Evolutionary conservation across 2,113 vertebrate species (phyloP).

Genomic region (Scomber scombrus): DNA sequence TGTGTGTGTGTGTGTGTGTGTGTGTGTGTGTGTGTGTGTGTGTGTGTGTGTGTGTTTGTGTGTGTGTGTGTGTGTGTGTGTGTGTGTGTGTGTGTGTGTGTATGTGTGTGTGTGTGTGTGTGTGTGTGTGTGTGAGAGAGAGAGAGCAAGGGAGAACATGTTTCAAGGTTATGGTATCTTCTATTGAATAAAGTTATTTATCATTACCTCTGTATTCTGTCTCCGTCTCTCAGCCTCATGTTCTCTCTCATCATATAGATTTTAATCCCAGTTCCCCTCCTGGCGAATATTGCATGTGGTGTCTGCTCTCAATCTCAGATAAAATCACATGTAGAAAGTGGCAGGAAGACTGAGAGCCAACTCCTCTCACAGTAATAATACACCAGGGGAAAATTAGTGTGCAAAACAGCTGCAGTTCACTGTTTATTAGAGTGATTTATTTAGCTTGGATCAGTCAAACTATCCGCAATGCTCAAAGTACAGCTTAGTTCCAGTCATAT

Average conservation of each 20-base stretch:
- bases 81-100: not conserved
- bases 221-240: not conserved
- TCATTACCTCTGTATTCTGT: constrained; percentile 15
- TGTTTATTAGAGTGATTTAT: constrained; percentile 32
- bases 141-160: not conserved
- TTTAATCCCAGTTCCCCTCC: constrained; percentile 31
- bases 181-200: constrained; percentile 29
- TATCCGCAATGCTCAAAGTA: not conserved
- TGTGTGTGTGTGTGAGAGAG: constrained; percentile 3
- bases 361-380: constrained; percentile 22
- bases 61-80: constrained; percentile 4
- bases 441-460: constrained; percentile 30
- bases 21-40: not conserved
- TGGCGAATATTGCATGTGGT: constrained; percentile 37
- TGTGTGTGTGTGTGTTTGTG: not conserved
- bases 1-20: constrained; percentile 4
- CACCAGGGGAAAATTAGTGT: constrained; percentile 17
- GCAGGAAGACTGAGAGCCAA: constrained; percentile 1
- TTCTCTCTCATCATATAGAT: constrained; percentile 29
- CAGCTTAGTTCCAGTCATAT: constrained; percentile 11
- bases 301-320: constrained; percentile 5
- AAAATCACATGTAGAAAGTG: constrained; percentile 10
- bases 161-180: constrained; percentile 40
- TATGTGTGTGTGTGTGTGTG: not conserved
- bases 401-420: constrained; percentile 31